Percentiles rank a stretch among this genome's conserved stretches.
Conservation (phyloP, 2,113 vertebrate species). For the Xyrauchen texanus region DNA sequence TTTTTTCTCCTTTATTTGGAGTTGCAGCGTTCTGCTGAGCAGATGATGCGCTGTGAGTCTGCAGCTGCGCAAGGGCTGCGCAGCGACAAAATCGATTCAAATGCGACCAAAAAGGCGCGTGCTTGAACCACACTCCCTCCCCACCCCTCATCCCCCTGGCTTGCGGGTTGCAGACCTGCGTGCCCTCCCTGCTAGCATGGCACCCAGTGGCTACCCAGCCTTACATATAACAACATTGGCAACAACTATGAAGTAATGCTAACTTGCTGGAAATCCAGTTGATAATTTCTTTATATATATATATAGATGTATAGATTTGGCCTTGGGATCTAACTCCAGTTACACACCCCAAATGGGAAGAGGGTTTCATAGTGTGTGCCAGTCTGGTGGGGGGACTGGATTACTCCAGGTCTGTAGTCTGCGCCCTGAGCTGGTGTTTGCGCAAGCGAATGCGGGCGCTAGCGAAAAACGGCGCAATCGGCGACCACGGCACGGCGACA, state of each 20-base stretch:
- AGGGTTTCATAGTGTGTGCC: constrained; percentile 65
- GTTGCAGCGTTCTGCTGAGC: constrained; percentile 97
- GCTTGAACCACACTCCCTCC: constrained; percentile 58
- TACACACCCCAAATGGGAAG: constrained; percentile 45
- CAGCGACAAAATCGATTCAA: constrained; percentile 81
- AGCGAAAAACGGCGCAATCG: constrained; percentile 60
- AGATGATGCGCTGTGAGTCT: constrained; percentile 98
- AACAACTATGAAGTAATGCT: neutral
- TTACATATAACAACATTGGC: constrained; percentile 56
- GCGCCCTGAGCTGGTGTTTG: constrained; percentile 57
- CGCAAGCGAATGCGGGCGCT: constrained; percentile 53
- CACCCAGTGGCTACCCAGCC: constrained; percentile 59
- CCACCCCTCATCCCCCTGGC: constrained; percentile 56
- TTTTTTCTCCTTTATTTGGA: constrained; percentile 97
- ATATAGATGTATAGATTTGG: neutral
- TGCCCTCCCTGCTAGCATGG: constrained; percentile 65
- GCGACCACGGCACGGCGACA: constrained; percentile 48
- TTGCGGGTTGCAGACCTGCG: constrained; percentile 48
- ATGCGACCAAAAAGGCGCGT: constrained; percentile 72
- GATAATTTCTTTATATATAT: neutral
- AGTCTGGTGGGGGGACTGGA: constrained; percentile 65
- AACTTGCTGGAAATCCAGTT: too few relatives aligned
- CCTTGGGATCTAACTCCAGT: neutral
- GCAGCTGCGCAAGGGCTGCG: constrained; percentile 99
- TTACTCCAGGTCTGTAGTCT: constrained; percentile 70